Evolutionary conservation across 1,140 invertebrate species (phyloP).

Genomic region (Cheumatopsyche charites): DNA sequence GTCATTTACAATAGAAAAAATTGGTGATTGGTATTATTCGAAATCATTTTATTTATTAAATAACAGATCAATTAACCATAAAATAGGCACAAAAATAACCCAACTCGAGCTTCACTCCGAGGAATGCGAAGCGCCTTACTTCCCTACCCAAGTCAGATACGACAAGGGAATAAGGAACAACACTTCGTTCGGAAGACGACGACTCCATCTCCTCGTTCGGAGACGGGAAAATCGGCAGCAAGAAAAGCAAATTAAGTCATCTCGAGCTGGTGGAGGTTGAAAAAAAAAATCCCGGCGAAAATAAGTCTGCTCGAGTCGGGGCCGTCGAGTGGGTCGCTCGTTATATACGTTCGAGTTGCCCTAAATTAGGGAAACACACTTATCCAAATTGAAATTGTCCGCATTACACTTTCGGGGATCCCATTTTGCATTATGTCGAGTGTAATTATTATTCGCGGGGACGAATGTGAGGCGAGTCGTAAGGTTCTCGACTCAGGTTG

Average conservation of each 20-base stretch:
- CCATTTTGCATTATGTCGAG: too few species aligned
- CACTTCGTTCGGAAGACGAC: conserved; percentile 5
- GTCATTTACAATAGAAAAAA: too few species aligned
- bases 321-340: conserved; percentile 15
- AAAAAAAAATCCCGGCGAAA: conserved; percentile 21
- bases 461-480: too few species aligned
- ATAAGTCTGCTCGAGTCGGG: conserved; percentile 19
- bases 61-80: too few species aligned
- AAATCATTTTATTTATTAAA: too few species aligned
- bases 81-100: too few species aligned
- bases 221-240: conserved; percentile 10
- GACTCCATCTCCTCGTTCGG: background rate
- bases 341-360: conserved; percentile 21
- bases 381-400: conserved; percentile 26
- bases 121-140: background rate
- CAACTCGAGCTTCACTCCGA: too few species aligned
- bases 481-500: too few species aligned
- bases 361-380: conserved; percentile 28
- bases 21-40: too few species aligned
- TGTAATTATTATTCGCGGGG: too few species aligned
- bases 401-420: background rate
- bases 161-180: background rate
- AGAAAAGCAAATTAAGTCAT: conserved; percentile 34
- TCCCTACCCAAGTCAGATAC: too few species aligned
- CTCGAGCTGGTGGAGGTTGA: background rate